Conservation (phyloP, 2,797 vertebrate species). For the Halcyon chelicuti region DNA sequence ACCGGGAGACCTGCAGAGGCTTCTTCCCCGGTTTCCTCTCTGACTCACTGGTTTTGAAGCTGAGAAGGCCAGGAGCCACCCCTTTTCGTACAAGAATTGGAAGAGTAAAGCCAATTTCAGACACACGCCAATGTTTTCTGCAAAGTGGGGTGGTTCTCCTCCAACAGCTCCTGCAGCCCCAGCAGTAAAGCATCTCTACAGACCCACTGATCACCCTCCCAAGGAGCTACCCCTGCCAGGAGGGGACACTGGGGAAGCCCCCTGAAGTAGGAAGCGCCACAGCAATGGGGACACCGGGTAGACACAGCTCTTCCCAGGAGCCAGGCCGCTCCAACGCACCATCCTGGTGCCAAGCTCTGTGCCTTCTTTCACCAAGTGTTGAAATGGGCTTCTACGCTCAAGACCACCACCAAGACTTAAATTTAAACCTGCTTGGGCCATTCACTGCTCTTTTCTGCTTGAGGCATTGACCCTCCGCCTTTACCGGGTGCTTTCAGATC, state of each 20-base stretch:
- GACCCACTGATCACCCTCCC: rapidly evolving
- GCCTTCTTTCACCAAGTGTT: background rate
- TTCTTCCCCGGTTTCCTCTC: background rate
- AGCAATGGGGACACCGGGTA: background rate
- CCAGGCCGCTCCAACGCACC: background rate
- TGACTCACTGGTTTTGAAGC: background rate
- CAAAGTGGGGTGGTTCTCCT: background rate
- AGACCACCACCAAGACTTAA: background rate
- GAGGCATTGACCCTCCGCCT: background rate
- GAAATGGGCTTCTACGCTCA: background rate
- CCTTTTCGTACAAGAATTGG: background rate
- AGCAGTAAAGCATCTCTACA: background rate
- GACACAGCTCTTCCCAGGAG: background rate
- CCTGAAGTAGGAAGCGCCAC: rapidly evolving
- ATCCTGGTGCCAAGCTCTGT: background rate
- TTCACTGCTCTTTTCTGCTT: background rate
- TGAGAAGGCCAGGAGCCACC: background rate
- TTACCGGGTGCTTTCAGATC: background rate
- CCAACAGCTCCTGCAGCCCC: background rate
- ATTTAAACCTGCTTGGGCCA: background rate
- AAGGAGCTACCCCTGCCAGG: rapidly evolving
- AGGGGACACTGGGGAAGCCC: background rate
- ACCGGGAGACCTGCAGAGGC: background rate
- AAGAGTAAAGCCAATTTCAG: background rate
- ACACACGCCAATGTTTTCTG: background rate